Evolutionary conservation across 1,140 invertebrate genomes (phyloP), one percentile per base, ranked within the genome.

Genomic region (Trachymyrmex septentrionalis): DNA sequence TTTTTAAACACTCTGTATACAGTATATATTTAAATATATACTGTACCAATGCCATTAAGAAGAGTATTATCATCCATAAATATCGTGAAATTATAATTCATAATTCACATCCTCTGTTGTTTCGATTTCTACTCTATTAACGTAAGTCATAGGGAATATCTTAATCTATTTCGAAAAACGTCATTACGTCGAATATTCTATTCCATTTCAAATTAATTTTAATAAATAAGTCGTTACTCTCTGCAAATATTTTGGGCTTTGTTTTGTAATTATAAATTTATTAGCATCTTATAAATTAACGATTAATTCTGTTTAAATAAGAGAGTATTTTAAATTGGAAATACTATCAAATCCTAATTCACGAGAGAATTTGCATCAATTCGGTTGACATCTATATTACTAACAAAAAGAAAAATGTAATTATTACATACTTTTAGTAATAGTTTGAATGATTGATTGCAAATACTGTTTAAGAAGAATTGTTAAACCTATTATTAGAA

Each of bases 141-240:
- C n/a, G 3, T 19, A 19, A 55, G 6, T 19, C 3, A 0, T 55
- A 6, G 19, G 16, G 2, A 55, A 55, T 55, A 55, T 55, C 12
- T 48, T 12, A 5, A 63, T 21, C 3, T 21, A 24, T 61, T 61
- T 61, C 21, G 21, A 61, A 21, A 48, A 12, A 63, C 16, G 59
- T 27, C 5, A 16, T 14, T 27, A 27, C 5, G 59, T 14, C 10
- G 24, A 63, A 27, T 16, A 5, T 27, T 61, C 30, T 30, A 0
- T 59, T 61, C 59, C 24, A 30, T 63, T 63, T 63, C 0, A 63
- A 63, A 63, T 63, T 63, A 63, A 63, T 63, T 30, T 63, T 4
- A 14, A 27, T 63, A 63, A 63, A 63, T 16, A 63, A 16, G 4
- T 9, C 12, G n/a, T 14, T 27, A 38, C 34, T 38, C 7, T 38